Evolutionary conservation across 2,888 invertebrate genomes (phyloP).

Genomic region (Notodonta dromedarius): DNA sequence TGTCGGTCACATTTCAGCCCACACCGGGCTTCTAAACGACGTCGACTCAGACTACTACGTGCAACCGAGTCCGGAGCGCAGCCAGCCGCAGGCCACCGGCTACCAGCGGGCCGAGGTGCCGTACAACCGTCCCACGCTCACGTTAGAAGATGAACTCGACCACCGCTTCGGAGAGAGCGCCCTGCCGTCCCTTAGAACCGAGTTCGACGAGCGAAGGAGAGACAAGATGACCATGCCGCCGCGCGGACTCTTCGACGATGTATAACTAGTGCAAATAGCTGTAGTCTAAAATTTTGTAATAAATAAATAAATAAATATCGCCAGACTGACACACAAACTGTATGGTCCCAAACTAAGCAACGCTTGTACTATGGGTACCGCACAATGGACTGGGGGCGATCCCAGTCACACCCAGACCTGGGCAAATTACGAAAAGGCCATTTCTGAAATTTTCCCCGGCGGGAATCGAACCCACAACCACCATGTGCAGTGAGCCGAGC

Average conservation of each 20-base stretch:
- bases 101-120: conserved; percentile 64
- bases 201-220: conserved; percentile 56
- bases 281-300: conserved; percentile 17
- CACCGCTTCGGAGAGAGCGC: conserved; percentile 87
- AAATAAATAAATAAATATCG: no score
- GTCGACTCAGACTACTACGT: conserved; percentile 90
- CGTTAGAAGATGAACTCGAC: conserved; percentile 84
- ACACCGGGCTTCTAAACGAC: conserved; percentile 91
- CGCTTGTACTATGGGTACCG: no score
- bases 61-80: conserved; percentile 69
- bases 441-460: no score
- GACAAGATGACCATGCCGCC: conserved; percentile 88
- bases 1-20: conserved; percentile 84
- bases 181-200: conserved; percentile 63
- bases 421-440: no score
- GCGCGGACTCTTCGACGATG: conserved; percentile 92
- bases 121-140: conserved; percentile 54
- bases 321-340: no score
- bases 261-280: conserved; percentile 69
- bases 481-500: no score
- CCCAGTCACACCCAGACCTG: no score
- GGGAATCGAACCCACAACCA: no score
- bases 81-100: conserved; percentile 38
- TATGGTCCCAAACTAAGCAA: no score
- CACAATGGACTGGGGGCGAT: no score